Percentiles rank a stretch among this genome's conserved stretches.
Evolutionary conservation across 2,113 vertebrate genomes (phyloP).

Genomic region (Morone chrysops): DNA sequence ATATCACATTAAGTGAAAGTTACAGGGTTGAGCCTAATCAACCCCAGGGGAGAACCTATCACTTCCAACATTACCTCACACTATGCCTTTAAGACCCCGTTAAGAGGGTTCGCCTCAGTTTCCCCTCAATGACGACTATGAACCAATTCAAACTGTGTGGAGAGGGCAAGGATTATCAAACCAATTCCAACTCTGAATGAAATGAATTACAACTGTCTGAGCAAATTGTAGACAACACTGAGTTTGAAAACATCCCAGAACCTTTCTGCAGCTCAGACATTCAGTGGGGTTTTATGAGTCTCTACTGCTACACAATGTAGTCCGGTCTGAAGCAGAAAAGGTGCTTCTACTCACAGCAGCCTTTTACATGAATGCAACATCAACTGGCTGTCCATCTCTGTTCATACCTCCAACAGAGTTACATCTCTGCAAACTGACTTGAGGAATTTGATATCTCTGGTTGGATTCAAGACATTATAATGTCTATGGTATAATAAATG

Average conservation of each 20-base stretch:
- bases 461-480: neutral
- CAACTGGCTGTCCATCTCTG: neutral
- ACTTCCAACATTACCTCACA: slow-evolving; percentile 80
- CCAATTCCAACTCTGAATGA: slow-evolving; percentile 43
- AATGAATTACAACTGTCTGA: slow-evolving; percentile 51
- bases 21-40: slow-evolving; percentile 78
- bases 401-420: neutral
- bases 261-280: slow-evolving; percentile 24
- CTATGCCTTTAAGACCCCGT: slow-evolving; percentile 64
- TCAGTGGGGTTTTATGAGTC: slow-evolving; percentile 9
- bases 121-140: slow-evolving; percentile 51
- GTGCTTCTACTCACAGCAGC: neutral
- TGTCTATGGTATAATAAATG: neutral
- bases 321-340: neutral
- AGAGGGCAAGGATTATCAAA: slow-evolving; percentile 52
- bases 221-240: slow-evolving; percentile 33
- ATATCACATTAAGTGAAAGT: slow-evolving; percentile 78
- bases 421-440: neutral
- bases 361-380: neutral
- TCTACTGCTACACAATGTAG: neutral
- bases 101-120: slow-evolving; percentile 61
- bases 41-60: slow-evolving; percentile 78
- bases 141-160: slow-evolving; percentile 46
- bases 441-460: neutral
- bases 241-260: slow-evolving; percentile 51